Evolutionary conservation across 2,797 vertebrate genomes (phyloP), one percentile per base, ranked within the genome.

Genomic region (Sphaeramia orbicularis): DNA sequence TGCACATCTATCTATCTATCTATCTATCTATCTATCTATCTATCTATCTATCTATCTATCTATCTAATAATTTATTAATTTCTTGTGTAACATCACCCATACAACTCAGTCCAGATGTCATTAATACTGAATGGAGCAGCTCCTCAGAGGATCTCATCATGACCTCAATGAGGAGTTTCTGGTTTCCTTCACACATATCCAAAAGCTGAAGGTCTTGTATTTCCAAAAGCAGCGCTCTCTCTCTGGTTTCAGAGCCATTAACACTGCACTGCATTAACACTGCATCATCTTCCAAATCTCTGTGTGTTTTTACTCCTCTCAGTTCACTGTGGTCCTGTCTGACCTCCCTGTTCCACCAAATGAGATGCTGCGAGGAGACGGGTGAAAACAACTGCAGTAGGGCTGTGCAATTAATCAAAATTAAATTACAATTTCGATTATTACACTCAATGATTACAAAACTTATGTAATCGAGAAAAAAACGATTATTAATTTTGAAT

Each of bases 211-310:
- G 71, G 59, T 13, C n/a, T 49, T 67, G 45, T 41, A 74, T 76
- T 74, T 75, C 67, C 60, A 37, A 59, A 75, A 43, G 70, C 55
- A 66, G 55, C 10, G n/a, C 64, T 71, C n/a, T n/a, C n/a, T n/a
- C n/a, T n/a, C 36, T 44, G 75, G 47, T 75, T 68, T 74, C 54
- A 19, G 66, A 74, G 64, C 76, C 75, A 76, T 80, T 84, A 71
- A 55, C 66, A 12, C 60, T 14, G 52, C 21, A 81, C 71, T 71
- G 75, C 77, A 67, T 76, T 75, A 68, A 45, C 10, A 16, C 67
- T 52, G 74, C 78, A 69, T 64, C 64, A 18, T 66, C 75, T 41
- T 66, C 55, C 67, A 71, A 53, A 66, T 38, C 49, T 43, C 56
- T 59, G 7, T 24, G 15, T 45, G n/a, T n/a, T n/a, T n/a, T n/a